These are phyloP conservation scores for Spodoptera frugiperda DNA, from an alignment of 1,140 invertebrate genomes.

Conservation along the genomic window DNA sequence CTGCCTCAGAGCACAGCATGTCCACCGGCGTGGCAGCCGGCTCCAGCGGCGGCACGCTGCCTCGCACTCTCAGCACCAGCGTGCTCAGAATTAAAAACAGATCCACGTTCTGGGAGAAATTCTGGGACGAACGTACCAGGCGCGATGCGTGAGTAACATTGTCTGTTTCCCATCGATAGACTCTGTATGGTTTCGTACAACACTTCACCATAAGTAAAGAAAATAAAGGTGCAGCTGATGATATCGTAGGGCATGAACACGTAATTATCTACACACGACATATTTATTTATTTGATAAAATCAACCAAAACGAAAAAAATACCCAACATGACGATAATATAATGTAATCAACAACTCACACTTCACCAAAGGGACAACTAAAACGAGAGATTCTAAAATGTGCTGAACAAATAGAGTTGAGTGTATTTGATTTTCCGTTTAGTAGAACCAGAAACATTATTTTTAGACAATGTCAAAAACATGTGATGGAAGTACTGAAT, in stretches of 20 bases:
- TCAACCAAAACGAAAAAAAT: no score
- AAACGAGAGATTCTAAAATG: no score
- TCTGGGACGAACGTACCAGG: conserved; percentile 90
- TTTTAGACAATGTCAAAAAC: neutral
- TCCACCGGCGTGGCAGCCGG: conserved; percentile 82
- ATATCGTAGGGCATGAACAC: no score
- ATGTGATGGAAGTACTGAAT: neutral
- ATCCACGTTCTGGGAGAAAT: conserved; percentile 93
- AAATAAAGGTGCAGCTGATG: neutral
- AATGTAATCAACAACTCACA: no score
- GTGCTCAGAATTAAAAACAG: conserved; percentile 91
- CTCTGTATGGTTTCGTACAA: neutral
- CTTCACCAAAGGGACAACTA: no score
- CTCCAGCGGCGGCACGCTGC: conserved; percentile 85
- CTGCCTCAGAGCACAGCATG: conserved; percentile 86
- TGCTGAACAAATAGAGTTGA: no score
- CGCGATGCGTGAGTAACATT: conserved; percentile 89
- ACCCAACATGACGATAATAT: no score
- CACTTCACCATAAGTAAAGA: neutral
- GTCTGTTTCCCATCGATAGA: conserved; percentile 2
- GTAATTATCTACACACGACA: no score
- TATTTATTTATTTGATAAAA: no score
- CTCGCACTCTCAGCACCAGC: conserved; percentile 92
- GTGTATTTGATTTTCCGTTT: no score
- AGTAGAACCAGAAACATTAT: no score